Evolutionary conservation across 1,140 invertebrate species (phyloP).

Genomic region (Carcinoscorpius rotundicauda): DNA sequence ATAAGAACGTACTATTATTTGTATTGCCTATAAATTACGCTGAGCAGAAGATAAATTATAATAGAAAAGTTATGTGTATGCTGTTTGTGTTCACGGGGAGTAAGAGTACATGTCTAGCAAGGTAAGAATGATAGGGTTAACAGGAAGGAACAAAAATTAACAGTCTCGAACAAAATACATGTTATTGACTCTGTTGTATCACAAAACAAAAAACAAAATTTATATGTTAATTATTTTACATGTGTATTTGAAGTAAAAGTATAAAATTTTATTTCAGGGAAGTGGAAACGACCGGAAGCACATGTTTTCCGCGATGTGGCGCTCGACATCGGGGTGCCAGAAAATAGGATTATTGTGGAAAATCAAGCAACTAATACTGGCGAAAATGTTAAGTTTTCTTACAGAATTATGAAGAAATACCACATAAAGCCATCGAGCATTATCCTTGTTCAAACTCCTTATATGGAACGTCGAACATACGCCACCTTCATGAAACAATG

Average conservation of each 20-base stretch:
- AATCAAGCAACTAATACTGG: conserved; percentile 10
- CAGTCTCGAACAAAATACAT: too few relatives aligned
- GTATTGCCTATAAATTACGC: too few relatives aligned
- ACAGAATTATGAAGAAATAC: conserved; percentile 2
- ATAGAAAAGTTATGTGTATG: too few relatives aligned
- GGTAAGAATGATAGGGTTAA: too few relatives aligned
- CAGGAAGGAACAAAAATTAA: too few relatives aligned
- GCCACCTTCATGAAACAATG: conserved; percentile 13
- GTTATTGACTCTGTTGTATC: too few relatives aligned
- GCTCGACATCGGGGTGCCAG: conserved; percentile 8
- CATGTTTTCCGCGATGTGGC: conserved; percentile 13
- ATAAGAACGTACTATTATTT: too few relatives aligned
- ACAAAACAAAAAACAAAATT: too few relatives aligned
- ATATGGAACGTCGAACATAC: conserved; percentile 13
- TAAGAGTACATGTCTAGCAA: too few relatives aligned
- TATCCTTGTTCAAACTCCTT: conserved; percentile 12
- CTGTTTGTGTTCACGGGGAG: too few relatives aligned
- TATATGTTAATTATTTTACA: too few relatives aligned
- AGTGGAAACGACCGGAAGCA: conserved; percentile 9
- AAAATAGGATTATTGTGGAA: conserved; percentile 8
- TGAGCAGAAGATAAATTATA: too few relatives aligned
- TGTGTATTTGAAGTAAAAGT: background rate
- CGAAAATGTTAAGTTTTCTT: conserved; percentile 8
- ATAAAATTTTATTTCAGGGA: conserved; percentile 1
- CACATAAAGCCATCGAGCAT: background rate